phyloP scores from a whole-genome alignment of 2,797 vertebrate species.

The Ptychobarbus kaznakovi region DNA sequence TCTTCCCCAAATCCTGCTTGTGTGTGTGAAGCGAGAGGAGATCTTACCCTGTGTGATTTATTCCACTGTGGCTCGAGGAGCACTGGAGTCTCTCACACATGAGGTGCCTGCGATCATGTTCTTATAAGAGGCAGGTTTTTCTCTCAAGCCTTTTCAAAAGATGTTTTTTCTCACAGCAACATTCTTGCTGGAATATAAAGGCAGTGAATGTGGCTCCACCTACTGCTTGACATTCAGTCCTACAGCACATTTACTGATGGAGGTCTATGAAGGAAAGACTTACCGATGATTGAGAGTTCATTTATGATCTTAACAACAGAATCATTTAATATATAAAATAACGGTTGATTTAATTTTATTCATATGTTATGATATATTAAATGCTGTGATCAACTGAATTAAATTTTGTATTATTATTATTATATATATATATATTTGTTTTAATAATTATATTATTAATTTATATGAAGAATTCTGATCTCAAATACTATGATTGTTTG shows the following conservation, averaged over 20 bases:
- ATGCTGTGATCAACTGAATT: background rate
- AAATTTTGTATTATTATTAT: no score
- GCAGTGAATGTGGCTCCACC: conserved; percentile 27
- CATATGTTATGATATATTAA: background rate
- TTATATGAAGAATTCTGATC: no score
- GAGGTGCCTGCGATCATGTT: conserved; percentile 32
- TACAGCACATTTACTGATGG: background rate
- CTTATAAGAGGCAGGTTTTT: conserved; percentile 36
- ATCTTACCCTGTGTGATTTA: conserved; percentile 40
- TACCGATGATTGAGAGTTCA: background rate
- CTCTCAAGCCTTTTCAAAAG: conserved; percentile 26
- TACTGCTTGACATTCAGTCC: conserved; percentile 1
- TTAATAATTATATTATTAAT: background rate
- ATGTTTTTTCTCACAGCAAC: conserved; percentile 21
- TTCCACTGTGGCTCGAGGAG: conserved; percentile 23
- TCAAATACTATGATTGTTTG: background rate
- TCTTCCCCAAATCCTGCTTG: conserved; percentile 3
- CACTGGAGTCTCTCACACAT: conserved; percentile 30
- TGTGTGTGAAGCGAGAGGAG: conserved; percentile 2
- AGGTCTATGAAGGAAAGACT: background rate
- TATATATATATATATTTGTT: no score
- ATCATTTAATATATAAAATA: background rate
- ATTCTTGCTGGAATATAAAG: conserved; percentile 17
- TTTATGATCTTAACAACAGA: background rate
- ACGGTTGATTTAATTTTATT: background rate